Conservation (phyloP, 2,113 vertebrate species). For the Ovis aries region DNA sequence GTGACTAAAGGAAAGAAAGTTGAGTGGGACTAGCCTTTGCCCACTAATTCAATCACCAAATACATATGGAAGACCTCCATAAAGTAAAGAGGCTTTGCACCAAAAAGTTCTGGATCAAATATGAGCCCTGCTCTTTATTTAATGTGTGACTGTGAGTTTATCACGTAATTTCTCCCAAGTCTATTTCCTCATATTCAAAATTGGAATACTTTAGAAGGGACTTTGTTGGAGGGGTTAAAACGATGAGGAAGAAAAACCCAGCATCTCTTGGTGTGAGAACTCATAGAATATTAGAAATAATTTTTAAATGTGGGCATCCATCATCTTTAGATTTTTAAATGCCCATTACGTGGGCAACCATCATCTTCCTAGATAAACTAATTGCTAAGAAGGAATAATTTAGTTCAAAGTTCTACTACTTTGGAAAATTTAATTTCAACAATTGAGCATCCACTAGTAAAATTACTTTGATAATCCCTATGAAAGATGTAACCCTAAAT, state of each 20-base stretch:
- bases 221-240: not conserved
- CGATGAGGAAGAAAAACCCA: not conserved
- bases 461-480: not conserved
- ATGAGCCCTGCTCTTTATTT: not conserved
- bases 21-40: constrained; percentile 69
- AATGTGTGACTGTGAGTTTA: not conserved
- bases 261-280: not conserved
- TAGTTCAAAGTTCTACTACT: not conserved
- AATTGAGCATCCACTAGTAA: not conserved
- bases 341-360: not conserved
- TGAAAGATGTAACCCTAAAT: not conserved
- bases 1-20: constrained; percentile 73
- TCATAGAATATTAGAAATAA: not conserved
- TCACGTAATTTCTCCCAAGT: not conserved
- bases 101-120: not conserved
- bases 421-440: not conserved
- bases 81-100: not conserved
- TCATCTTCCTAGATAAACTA: not conserved
- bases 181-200: constrained; percentile 11
- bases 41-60: constrained; percentile 47
- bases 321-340: not conserved
- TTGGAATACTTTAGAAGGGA: not conserved
- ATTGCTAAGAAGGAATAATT: not conserved
- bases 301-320: not conserved
- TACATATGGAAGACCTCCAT: not conserved